Evolutionary conservation across 1,140 invertebrate species (phyloP).

Genomic region (Aleiodes sp.): DNA sequence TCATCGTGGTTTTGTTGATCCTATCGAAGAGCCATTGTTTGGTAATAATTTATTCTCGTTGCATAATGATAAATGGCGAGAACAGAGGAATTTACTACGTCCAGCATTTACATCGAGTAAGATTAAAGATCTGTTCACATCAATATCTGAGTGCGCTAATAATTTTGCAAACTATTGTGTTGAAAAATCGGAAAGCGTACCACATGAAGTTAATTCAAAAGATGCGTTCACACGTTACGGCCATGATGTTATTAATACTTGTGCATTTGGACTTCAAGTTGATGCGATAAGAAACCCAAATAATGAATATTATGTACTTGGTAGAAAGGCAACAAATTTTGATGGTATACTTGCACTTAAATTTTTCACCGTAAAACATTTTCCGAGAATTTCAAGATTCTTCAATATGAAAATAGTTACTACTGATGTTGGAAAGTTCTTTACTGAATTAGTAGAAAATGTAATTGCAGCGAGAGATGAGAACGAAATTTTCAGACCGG

Average conservation of each 20-base stretch:
- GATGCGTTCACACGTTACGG: conserved; percentile 35
- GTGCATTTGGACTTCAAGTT: conserved; percentile 41
- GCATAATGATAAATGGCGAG: conserved; percentile 67
- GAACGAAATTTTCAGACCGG: conserved; percentile 41
- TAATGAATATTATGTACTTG: conserved; percentile 63
- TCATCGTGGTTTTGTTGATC: background rate
- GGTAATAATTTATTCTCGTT: conserved; percentile 65
- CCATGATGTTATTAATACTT: conserved; percentile 42
- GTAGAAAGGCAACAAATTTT: conserved; percentile 46
- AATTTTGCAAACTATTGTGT: conserved; percentile 47
- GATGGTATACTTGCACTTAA: background rate
- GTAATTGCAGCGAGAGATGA: conserved; percentile 48
- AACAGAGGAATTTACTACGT: conserved; percentile 67
- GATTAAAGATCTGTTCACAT: too few species aligned
- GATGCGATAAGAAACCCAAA: conserved; percentile 51
- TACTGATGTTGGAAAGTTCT: conserved; percentile 41
- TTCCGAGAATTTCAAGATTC: background rate
- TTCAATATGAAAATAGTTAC: conserved; percentile 22
- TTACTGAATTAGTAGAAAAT: conserved; percentile 45
- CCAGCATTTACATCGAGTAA: too few species aligned
- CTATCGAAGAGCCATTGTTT: conserved; percentile 67
- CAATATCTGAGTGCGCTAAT: too few species aligned
- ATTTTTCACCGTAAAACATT: background rate
- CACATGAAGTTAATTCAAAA: too few species aligned
- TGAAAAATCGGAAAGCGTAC: conserved; percentile 25